A percentile compares a stretch with the other conserved stretches of the same genome.
phyloP scores from a whole-genome alignment of 2,113 vertebrate genomes.

The Varanus komodoensis region DNA sequence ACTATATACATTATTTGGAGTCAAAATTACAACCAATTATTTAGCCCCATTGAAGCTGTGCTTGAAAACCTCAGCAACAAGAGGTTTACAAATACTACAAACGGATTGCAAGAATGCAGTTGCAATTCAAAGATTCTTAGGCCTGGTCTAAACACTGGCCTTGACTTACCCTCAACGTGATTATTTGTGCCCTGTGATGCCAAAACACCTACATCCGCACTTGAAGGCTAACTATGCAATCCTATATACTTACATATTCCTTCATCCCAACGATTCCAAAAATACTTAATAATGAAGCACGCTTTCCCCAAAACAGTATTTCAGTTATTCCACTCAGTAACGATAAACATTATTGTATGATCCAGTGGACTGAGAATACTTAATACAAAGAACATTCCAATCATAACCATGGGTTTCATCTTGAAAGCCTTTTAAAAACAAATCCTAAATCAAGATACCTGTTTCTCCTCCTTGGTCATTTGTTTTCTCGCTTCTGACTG shows the following conservation, averaged over 20 bases:
- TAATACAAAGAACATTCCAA: conserved; percentile 26
- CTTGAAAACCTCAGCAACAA: background rate
- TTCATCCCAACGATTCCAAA: too few relatives aligned
- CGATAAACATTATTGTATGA: background rate
- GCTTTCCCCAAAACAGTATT: conserved; percentile 14
- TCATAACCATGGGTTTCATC: conserved; percentile 25
- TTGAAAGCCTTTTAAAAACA: conserved; percentile 2
- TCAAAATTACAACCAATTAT: background rate
- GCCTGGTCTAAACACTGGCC: background rate
- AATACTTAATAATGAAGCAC: conserved; percentile 26
- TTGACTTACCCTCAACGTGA: background rate
- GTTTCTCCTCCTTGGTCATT: conserved; percentile 96
- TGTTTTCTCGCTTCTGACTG: conserved; percentile 94
- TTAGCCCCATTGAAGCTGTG: background rate
- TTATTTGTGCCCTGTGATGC: background rate
- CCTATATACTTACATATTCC: background rate
- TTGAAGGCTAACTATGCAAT: background rate
- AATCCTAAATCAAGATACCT: conserved; percentile 75
- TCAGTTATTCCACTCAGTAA: conserved; percentile 3
- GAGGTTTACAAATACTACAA: background rate
- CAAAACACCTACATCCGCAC: background rate
- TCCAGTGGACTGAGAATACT: background rate
- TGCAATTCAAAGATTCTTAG: background rate
- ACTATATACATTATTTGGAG: background rate
- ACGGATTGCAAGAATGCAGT: background rate